Evolutionary conservation across 2,888 invertebrate genomes (phyloP).

Genomic region (Gibbula magus): DNA sequence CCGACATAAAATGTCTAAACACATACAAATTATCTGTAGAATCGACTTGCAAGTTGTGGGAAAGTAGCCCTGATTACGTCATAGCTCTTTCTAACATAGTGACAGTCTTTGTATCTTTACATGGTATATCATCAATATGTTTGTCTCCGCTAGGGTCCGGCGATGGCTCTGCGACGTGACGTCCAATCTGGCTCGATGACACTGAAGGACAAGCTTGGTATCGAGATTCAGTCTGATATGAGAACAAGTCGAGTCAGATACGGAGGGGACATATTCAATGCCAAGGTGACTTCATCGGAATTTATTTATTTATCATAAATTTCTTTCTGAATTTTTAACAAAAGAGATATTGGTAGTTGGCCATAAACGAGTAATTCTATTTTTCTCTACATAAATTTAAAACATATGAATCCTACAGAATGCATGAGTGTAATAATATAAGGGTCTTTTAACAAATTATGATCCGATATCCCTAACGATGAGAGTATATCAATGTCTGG

Average conservation of each 20-base stretch:
- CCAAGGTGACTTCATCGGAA: conserved; percentile 79
- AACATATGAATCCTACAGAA: too few relatives aligned
- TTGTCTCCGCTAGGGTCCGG: conserved; percentile 81
- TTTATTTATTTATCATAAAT: neutral
- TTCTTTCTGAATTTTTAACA: neutral
- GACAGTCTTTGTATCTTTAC: too few relatives aligned
- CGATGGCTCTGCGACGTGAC: conserved; percentile 81
- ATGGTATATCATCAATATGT: neutral
- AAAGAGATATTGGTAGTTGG: neutral
- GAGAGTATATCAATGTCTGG: too few relatives aligned
- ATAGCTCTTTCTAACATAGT: too few relatives aligned
- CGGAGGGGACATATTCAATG: conserved; percentile 90
- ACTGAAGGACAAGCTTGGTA: conserved; percentile 88
- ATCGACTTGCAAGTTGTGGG: too few relatives aligned
- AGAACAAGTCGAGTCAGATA: conserved; percentile 91
- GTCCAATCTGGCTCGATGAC: conserved; percentile 84
- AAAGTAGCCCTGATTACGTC: too few relatives aligned
- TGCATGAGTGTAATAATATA: too few relatives aligned
- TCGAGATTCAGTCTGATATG: conserved; percentile 90
- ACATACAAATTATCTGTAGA: too few relatives aligned
- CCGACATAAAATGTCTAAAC: too few relatives aligned
- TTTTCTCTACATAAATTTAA: too few relatives aligned
- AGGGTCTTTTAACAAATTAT: too few relatives aligned
- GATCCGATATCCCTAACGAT: too few relatives aligned
- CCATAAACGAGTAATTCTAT: neutral